Evolutionary conservation across 1,140 invertebrate genomes (phyloP), one percentile per base, ranked within the genome.

Genomic region (Andrena cerasifolii): DNA sequence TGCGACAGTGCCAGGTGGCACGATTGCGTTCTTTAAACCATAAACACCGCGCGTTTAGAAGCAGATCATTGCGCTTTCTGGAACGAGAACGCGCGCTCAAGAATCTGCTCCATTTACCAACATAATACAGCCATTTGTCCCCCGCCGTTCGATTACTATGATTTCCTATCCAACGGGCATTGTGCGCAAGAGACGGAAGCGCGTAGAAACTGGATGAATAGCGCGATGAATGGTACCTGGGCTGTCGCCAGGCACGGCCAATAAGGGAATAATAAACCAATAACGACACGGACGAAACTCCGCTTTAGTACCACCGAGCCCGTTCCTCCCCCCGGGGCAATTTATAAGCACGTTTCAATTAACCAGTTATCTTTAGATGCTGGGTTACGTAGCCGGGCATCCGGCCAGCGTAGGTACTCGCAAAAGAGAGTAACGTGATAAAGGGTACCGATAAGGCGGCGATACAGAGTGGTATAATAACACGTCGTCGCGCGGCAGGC

Each of bases 311-410:
- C 59, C 54, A 14, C n/a, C 56, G 7, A 43, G 18, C 33, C n/a
- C 18, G 14, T 74, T 54, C 47, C 24, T 18, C 8, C 28, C 47
- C 24, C 28, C 8, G 16, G 47, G 7, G 21, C 47, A 49, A 47
- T 61, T 72, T 72, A 61, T 72, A 71, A 59, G 56, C 56, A 72
- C n/a, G 56, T 61, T 72, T 72, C 68, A 49, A 72, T 61, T 24
- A 61, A 61, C 31, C 68, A 49, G 56, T 72, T 72, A 36, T 72
- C 54, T 71, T 49, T 68, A 40, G 36, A 43, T 5, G 7, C 8
- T 28, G n/a, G n/a, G 26, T 58, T 70, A 71, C 24, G 12, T 40
- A 8, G 10, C 31, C 28, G 36, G 12, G 18, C 56, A 47, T 61
- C 56, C 28, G 54, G 68, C 26, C 33, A n/a, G n/a, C n/a, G 10